Percentiles rank a stretch among this genome's conserved stretches.
These are phyloP conservation scores for Eristalis pertinax DNA, from an alignment of 2,888 invertebrate species.

Conservation along the genomic window DNA sequence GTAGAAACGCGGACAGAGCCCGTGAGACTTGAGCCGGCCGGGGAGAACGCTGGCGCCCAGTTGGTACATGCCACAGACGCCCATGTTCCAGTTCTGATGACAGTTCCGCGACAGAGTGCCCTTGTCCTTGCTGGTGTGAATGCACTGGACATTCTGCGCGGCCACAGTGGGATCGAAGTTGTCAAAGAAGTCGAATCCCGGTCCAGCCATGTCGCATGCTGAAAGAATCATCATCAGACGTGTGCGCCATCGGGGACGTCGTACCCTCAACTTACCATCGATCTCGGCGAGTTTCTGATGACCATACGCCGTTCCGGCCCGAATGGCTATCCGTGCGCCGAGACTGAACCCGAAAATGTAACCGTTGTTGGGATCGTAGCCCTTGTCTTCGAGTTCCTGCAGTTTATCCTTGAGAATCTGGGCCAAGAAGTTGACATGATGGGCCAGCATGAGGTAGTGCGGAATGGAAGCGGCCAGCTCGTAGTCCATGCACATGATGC, in stretches of 20 bases:
- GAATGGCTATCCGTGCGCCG: conserved; percentile 73
- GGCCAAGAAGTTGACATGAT: conserved; percentile 66
- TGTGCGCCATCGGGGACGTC: not conserved
- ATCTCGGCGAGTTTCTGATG: conserved; percentile 72
- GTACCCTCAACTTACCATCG: conserved; percentile 64
- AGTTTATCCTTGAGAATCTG: conserved; percentile 70
- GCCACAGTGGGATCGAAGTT: conserved; percentile 70
- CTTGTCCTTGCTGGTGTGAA: conserved; percentile 74
- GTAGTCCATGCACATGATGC: conserved; percentile 75
- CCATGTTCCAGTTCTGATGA: conserved; percentile 76
- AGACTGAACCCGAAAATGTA: conserved; percentile 75
- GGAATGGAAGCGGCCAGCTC: conserved; percentile 64
- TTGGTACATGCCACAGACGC: conserved; percentile 74
- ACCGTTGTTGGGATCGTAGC: conserved; percentile 71
- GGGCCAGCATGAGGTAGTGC: conserved; percentile 72
- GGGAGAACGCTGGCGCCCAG: conserved; percentile 69
- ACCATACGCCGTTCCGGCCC: conserved; percentile 73
- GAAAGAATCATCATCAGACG: not conserved
- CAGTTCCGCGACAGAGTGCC: conserved; percentile 74
- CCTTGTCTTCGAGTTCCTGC: conserved; percentile 63
- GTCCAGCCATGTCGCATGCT: conserved; percentile 75
- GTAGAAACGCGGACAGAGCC: conserved; percentile 74
- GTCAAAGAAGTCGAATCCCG: conserved; percentile 74
- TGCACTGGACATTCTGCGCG: conserved; percentile 75
- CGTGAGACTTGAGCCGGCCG: conserved; percentile 72